These are phyloP conservation scores for Aphodius granarius DNA, from an alignment of 2,888 invertebrate genomes.

Conservation along the genomic window DNA sequence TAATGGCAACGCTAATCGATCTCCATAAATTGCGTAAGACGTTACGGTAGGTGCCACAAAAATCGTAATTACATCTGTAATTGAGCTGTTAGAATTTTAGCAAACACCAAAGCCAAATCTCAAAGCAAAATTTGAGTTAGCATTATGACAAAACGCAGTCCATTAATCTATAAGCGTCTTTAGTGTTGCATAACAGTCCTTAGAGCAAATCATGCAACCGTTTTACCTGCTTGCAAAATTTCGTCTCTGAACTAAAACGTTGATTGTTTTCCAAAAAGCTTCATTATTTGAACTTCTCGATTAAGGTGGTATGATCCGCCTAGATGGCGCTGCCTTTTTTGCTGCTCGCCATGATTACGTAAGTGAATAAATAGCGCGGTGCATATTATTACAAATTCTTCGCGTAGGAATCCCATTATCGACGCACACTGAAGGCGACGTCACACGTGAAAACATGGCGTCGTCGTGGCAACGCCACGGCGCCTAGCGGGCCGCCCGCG, in stretches of 20 bases:
- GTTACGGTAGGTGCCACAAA: background rate
- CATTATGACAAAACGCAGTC: background rate
- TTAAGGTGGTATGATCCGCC: background rate
- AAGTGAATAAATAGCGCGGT: slow-evolving; percentile 9
- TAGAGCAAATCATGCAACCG: background rate
- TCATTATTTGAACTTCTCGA: background rate
- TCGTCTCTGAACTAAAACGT: too few relatives aligned
- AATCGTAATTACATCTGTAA: background rate
- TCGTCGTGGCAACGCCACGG: slow-evolving; percentile 46
- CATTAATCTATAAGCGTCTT: background rate
- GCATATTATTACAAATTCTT: slow-evolving; percentile 25
- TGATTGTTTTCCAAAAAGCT: background rate
- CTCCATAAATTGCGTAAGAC: background rate
- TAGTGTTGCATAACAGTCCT: background rate
- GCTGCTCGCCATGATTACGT: slow-evolving; percentile 2
- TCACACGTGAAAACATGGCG: slow-evolving; percentile 51
- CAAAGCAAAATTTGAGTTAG: background rate
- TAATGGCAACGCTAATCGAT: background rate
- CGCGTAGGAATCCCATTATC: slow-evolving; percentile 32
- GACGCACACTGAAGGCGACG: slow-evolving; percentile 42
- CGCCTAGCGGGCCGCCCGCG: slow-evolving; percentile 41
- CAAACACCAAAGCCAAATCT: background rate
- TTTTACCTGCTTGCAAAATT: background rate
- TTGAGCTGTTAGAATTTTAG: background rate
- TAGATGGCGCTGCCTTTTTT: background rate